These are phyloP conservation scores for Mythimna pallens DNA, from an alignment of 2,888 invertebrate genomes.

Conservation along the genomic window DNA sequence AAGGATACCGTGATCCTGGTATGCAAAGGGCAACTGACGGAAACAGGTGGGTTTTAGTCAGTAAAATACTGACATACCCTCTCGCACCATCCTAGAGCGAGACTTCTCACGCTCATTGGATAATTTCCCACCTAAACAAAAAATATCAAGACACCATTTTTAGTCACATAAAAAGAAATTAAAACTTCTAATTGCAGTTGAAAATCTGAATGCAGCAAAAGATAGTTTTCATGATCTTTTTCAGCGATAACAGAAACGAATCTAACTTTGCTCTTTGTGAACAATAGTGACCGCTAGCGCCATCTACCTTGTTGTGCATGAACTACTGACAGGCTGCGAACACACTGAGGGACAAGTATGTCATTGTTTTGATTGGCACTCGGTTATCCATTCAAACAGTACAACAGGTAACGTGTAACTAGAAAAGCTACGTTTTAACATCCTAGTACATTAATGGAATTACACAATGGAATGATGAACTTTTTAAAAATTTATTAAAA, in stretches of 20 bases:
- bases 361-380: conserved; percentile 36
- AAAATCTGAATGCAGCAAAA: conserved; percentile 2
- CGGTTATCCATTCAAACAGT: conserved; percentile 15
- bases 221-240: not conserved
- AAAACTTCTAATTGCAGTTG: not conserved
- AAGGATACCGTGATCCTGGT: too few relatives aligned
- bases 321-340: conserved; percentile 33
- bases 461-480: too few relatives aligned
- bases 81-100: too few relatives aligned
- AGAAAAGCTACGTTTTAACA: not conserved
- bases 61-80: too few relatives aligned
- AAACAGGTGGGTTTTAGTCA: too few relatives aligned
- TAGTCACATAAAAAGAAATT: not conserved
- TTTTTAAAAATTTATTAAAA: too few relatives aligned
- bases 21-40: too few relatives aligned
- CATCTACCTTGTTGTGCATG: conserved; percentile 30
- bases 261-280: not conserved
- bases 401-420: not conserved
- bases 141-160: not conserved
- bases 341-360: conserved; percentile 21
- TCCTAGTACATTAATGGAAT: not conserved
- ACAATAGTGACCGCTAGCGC: conserved; percentile 38
- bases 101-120: too few relatives aligned
- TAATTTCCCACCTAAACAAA: too few relatives aligned
- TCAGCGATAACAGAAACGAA: conserved; percentile 1